A percentile compares a stretch with the other conserved stretches of the same genome.
These are phyloP conservation scores for Oncopodura yosiiana DNA, from an alignment of 1,140 invertebrate genomes.

Conservation along the genomic window DNA sequence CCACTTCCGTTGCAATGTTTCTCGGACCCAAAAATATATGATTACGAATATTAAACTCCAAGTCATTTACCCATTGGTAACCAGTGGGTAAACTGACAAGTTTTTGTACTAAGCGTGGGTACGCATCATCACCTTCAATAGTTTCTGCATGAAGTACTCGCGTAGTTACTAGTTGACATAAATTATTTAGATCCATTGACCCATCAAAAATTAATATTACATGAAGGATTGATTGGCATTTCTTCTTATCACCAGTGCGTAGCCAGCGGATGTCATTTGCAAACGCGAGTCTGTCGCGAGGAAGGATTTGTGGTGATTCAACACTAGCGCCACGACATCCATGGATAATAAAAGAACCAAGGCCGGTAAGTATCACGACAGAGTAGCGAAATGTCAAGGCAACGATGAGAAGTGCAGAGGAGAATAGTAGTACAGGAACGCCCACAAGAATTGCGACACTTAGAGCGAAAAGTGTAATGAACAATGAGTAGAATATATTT, in stretches of 20 bases:
- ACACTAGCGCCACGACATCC: too few species aligned
- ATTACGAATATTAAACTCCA: conserved; percentile 45
- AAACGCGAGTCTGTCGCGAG: conserved; percentile 24
- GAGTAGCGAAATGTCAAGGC: conserved; percentile 35
- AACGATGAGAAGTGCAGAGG: conserved; percentile 34
- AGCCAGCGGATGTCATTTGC: conserved; percentile 45
- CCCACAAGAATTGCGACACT: conserved; percentile 41
- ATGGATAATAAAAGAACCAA: conserved; percentile 31
- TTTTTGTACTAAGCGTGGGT: conserved; percentile 45
- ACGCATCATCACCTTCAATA: conserved; percentile 40
- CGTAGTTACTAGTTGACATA: conserved; percentile 43
- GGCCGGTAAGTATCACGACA: conserved; percentile 24
- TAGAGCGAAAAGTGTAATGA: conserved; percentile 39
- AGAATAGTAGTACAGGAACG: conserved; percentile 38
- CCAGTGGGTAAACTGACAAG: conserved; percentile 41
- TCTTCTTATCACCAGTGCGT: conserved; percentile 36
- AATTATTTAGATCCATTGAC: conserved; percentile 41
- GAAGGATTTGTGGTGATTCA: conserved; percentile 19
- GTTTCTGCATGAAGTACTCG: conserved; percentile 43
- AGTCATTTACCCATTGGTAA: conserved; percentile 46
- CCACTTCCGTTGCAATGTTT: conserved; percentile 35
- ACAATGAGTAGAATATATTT: conserved; percentile 40
- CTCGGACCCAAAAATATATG: conserved; percentile 45
- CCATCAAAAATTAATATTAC: conserved; percentile 45
- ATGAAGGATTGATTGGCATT: conserved; percentile 42